A percentile compares a stretch with the other conserved stretches of the same genome.
Evolutionary conservation across 2,797 vertebrate genomes (phyloP).

Genomic region (Streptopelia turtur): DNA sequence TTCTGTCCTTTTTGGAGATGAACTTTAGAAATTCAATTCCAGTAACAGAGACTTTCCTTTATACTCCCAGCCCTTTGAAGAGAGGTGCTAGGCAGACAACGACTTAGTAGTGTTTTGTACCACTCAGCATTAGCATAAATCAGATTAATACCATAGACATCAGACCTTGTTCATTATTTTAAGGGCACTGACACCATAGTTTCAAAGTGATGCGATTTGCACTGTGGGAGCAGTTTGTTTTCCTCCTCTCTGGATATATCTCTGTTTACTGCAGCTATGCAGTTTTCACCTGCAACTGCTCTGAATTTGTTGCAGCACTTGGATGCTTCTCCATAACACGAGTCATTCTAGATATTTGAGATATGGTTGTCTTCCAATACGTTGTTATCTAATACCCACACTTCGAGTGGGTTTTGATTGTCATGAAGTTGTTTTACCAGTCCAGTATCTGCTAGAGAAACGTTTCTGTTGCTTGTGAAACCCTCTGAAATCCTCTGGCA

Average conservation of each 20-base stretch:
- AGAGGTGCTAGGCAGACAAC: not conserved
- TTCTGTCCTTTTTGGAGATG: not conserved
- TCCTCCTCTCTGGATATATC: not conserved
- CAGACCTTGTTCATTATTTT: not conserved
- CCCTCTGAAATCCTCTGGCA: conserved; percentile 6
- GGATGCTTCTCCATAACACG: not conserved
- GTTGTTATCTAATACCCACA: not conserved
- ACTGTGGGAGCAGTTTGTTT: not conserved
- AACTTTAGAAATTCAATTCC: not conserved
- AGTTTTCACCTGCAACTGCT: not conserved
- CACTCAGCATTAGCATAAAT: not conserved
- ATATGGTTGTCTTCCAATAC: not conserved
- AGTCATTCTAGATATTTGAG: conserved; percentile 1
- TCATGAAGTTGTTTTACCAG: not conserved
- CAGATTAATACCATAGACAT: not conserved
- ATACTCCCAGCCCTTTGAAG: not conserved
- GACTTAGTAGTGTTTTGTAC: not conserved
- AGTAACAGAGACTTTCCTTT: not conserved
- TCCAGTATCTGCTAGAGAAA: not conserved
- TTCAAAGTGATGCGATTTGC: not conserved
- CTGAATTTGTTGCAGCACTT: not conserved
- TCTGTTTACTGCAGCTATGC: not conserved
- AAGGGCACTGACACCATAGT: not conserved
- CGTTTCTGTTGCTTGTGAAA: conserved; percentile 32
- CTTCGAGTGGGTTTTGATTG: not conserved